phyloP scores from a whole-genome alignment of 2,888 invertebrate genomes.

The Sminthurinus aureus region DNA sequence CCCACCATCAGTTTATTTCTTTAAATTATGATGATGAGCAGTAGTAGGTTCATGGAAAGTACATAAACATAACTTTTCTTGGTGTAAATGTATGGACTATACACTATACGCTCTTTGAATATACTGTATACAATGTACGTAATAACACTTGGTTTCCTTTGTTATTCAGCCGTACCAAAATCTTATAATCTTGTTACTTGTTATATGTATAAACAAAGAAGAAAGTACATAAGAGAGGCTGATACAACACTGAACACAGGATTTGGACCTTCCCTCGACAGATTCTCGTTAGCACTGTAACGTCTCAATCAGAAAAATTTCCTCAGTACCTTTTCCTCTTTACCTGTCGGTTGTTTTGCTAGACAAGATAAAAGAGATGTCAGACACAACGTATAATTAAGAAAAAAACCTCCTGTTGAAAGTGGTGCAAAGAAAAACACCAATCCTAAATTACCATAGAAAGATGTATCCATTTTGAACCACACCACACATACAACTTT shows the following conservation, averaged over 20 bases:
- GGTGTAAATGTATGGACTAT: neutral
- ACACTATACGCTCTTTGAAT: neutral
- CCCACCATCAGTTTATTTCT: conserved; percentile 21
- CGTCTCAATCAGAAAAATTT: conserved; percentile 35
- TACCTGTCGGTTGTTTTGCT: conserved; percentile 28
- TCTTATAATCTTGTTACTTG: too few relatives aligned
- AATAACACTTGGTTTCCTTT: neutral
- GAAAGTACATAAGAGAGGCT: neutral
- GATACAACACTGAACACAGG: neutral
- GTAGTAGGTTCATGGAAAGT: neutral
- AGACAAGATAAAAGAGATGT: conserved; percentile 35
- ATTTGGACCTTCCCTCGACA: neutral
- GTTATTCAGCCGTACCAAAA: too few relatives aligned
- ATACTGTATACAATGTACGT: neutral
- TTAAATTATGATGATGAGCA: neutral
- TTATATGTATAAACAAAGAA: neutral
- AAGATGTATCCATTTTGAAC: neutral
- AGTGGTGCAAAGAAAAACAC: conserved; percentile 16
- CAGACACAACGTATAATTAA: conserved; percentile 34
- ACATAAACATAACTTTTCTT: neutral
- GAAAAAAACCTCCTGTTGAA: conserved; percentile 15
- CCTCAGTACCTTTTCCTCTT: neutral
- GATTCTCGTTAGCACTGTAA: conserved; percentile 25
- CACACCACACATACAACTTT: too few relatives aligned
- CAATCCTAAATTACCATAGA: conserved; percentile 1